phyloP scores from a whole-genome alignment of 1,140 invertebrate species.

The Ostrea edulis region DNA sequence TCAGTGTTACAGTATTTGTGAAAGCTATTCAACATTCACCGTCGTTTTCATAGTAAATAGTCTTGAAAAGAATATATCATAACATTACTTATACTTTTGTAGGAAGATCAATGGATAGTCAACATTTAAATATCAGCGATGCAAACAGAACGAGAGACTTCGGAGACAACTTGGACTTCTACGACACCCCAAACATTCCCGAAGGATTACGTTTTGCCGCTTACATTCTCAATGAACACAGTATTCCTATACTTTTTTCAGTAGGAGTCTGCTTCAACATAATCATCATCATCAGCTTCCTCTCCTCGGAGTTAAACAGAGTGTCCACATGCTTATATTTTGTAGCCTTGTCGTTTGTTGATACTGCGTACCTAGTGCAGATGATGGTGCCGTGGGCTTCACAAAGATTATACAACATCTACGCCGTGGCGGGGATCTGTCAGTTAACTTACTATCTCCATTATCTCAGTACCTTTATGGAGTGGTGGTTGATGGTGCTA shows the following conservation, averaged over 20 bases:
- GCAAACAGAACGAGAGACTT: neutral
- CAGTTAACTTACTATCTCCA: slow-evolving; percentile 61
- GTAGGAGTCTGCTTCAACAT: slow-evolving; percentile 58
- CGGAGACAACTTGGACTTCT: neutral
- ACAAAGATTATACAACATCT: slow-evolving; percentile 55
- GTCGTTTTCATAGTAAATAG: too few relatives aligned
- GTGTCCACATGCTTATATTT: slow-evolving; percentile 60
- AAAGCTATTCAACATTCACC: too few relatives aligned
- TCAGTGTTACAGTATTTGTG: too few relatives aligned
- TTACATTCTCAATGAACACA: slow-evolving; percentile 56
- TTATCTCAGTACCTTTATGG: slow-evolving; percentile 60
- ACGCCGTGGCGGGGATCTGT: slow-evolving; percentile 63
- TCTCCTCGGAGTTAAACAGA: slow-evolving; percentile 60
- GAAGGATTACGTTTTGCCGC: neutral
- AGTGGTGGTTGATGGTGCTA: slow-evolving; percentile 59
- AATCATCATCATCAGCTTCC: slow-evolving; percentile 43
- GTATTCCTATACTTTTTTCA: slow-evolving; percentile 57
- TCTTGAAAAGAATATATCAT: too few relatives aligned
- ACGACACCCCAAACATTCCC: neutral
- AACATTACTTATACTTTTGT: too few relatives aligned
- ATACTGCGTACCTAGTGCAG: slow-evolving; percentile 57
- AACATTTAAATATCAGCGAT: neutral
- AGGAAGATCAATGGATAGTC: neutral
- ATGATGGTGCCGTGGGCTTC: slow-evolving; percentile 63
- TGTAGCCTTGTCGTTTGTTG: slow-evolving; percentile 56